Conservation (phyloP, 92 coral and sea anemone species). For the Pocillopora meandrina region DNA sequence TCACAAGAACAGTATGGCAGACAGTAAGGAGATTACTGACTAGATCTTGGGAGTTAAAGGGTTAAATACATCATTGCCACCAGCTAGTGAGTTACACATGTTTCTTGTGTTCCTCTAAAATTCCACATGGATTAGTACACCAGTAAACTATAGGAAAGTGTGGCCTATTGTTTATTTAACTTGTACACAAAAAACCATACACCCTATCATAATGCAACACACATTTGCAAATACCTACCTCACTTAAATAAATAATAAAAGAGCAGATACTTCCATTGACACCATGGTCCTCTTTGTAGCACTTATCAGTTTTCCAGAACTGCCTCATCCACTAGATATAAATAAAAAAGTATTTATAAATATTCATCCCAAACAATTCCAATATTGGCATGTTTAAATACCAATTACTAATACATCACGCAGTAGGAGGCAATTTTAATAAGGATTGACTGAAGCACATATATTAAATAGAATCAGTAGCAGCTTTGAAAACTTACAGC, state of each 20-base stretch:
- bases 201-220: neutral
- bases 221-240: conserved; percentile 44
- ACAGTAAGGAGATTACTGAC: too few species aligned
- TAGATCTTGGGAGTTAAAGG: too few species aligned
- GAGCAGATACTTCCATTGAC: conserved; percentile 97
- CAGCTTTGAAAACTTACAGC: conserved; percentile 55
- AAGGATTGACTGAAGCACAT: neutral
- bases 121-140: too few species aligned
- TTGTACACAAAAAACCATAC: neutral
- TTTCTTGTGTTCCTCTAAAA: too few species aligned
- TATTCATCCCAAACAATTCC: too few species aligned
- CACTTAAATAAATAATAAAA: conserved; percentile 85
- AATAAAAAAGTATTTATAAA: neutral
- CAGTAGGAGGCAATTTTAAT: too few species aligned
- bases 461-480: neutral
- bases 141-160: neutral
- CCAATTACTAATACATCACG: too few species aligned
- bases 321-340: conserved; percentile 90
- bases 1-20: too few species aligned
- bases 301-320: conserved; percentile 85
- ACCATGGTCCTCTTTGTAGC: conserved; percentile 83
- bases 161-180: neutral
- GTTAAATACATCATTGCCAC: too few species aligned
- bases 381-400: too few species aligned
- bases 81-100: too few species aligned